A percentile compares a stretch with the other conserved stretches of the same genome.
phyloP scores from a whole-genome alignment of 1,140 invertebrate species.

The Heliothis virescens region DNA sequence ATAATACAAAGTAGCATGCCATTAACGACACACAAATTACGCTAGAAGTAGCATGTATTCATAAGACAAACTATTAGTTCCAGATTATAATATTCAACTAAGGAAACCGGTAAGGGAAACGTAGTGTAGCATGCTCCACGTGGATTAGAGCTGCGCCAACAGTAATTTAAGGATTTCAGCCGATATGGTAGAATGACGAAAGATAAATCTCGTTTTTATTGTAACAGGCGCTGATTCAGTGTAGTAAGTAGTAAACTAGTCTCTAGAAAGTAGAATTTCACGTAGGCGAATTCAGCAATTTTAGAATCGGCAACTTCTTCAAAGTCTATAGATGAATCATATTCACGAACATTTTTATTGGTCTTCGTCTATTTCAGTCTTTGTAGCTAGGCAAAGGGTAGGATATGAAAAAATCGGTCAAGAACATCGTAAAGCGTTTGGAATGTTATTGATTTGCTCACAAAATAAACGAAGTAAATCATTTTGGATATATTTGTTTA shows the following conservation, averaged over 20 bases:
- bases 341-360: slow-evolving; percentile 5
- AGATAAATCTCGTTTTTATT: neutral
- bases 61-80: slow-evolving; percentile 8
- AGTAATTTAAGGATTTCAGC: neutral
- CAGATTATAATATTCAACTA: neutral
- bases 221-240: neutral
- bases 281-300: neutral
- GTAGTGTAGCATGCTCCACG: neutral
- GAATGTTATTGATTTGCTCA: neutral
- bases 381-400: neutral
- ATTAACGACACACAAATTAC: neutral
- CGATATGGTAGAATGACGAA: slow-evolving; percentile 1
- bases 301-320: neutral
- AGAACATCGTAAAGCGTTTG: neutral
- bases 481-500: neutral
- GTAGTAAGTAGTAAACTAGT: neutral
- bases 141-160: slow-evolving; percentile 3
- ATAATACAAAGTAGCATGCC: too few species aligned
- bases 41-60: neutral
- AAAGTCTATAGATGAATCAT: neutral
- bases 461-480: slow-evolving; percentile 3
- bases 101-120: neutral
- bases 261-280: neutral
- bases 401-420: neutral
- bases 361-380: neutral